Conservation (phyloP, 1,140 invertebrate genomes). For the Procambarus clarkii region DNA sequence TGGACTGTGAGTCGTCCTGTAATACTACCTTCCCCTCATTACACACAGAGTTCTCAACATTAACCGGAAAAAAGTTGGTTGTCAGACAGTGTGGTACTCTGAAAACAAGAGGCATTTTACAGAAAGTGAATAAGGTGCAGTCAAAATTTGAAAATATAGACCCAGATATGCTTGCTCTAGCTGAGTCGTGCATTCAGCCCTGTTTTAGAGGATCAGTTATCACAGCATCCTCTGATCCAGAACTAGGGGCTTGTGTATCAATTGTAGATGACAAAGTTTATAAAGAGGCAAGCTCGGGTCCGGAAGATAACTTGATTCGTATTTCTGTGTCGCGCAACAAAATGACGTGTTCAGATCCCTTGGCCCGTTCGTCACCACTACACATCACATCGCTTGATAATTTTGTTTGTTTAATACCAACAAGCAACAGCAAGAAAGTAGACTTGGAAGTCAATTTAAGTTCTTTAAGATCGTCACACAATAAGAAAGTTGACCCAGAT, state of each 20-base stretch:
- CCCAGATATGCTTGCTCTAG: constrained; percentile 53
- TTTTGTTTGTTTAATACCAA: not conserved
- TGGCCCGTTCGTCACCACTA: too few species aligned
- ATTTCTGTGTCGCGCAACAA: constrained; percentile 24
- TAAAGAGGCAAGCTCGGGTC: not conserved
- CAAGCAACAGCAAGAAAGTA: too few species aligned
- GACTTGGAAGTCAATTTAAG: too few species aligned
- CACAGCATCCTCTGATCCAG: constrained; percentile 46
- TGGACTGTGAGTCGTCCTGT: not conserved
- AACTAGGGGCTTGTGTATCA: constrained; percentile 55
- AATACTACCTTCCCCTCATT: not conserved
- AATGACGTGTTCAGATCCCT: not conserved
- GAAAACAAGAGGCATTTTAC: not conserved
- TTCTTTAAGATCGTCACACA: not conserved
- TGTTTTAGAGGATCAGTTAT: constrained; percentile 32
- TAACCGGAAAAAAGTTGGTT: not conserved
- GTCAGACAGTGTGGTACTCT: not conserved
- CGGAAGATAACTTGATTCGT: not conserved
- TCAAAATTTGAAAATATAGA: constrained; percentile 13
- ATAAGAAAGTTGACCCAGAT: not conserved
- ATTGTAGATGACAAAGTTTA: constrained; percentile 19
- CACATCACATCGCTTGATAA: too few species aligned
- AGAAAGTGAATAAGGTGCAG: not conserved
- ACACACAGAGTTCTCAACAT: not conserved
- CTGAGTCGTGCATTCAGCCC: constrained; percentile 33